Evolutionary conservation across 2,113 vertebrate genomes (phyloP), one percentile per base, ranked within the genome.

Genomic region (Petroica traversi): DNA sequence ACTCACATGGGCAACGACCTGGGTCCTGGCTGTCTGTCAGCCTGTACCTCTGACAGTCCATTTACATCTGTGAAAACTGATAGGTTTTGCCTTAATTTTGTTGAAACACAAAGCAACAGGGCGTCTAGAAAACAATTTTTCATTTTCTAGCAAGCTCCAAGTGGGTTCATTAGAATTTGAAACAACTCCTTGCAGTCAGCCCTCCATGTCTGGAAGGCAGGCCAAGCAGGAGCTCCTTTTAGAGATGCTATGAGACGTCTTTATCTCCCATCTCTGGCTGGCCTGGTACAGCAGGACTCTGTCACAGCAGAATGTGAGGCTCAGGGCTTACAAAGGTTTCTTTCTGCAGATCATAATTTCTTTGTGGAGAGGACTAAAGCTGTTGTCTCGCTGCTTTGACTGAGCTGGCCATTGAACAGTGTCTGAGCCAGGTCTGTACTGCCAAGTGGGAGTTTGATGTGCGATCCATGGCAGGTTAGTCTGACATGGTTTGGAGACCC

Each of bases 1-100:
- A 0, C 45, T 82, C 29, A 43, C 40, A 68, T 48, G 18, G 1
- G 33, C n/a, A 51, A 13, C 0, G 0, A 36, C 36, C 19, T 31
- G 29, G 33, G 59, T 45, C 58, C 31, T 36, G 40, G 17, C 31
- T 81, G 28, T 4, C 84, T 61, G 48, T 54, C 71, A 89, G 36
- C 43, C 52, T 34, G 41, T 36, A 34, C 40, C n/a, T 88, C 64
- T 62, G 34, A 54, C 14, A 36, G 33, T 12, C 52, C 45, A 11
- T 63, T 86, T 84, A 52, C 16, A 26, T 48, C 58, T 14, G 12
- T 0, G 0, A 85, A 85, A 92, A 54, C 16, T 2, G 12, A 12
- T 17, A 8, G n/a, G 18, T 13, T 91, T 75, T 63, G n/a, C 71
- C 49, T 29, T 68, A 29, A 33, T 79, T 79, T 61, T 80, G 19